Evolutionary conservation across 2,888 invertebrate genomes (phyloP).

Genomic region (Leucophora obtusa): DNA sequence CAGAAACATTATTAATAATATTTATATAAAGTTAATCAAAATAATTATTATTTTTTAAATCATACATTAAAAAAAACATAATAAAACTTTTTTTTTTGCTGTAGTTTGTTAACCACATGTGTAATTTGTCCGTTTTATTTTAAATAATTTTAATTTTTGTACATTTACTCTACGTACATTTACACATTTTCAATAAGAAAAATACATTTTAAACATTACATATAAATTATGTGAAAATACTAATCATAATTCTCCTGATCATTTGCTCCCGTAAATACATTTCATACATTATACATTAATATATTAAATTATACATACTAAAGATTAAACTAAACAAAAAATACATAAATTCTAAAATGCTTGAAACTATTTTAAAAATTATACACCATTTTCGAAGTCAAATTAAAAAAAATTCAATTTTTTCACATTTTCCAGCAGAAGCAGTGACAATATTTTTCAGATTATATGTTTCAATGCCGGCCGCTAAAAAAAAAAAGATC

Average conservation of each 20-base stretch:
- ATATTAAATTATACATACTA: slow-evolving; percentile 23
- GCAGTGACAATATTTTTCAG: too few species aligned
- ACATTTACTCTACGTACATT: slow-evolving; percentile 33
- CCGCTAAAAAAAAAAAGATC: too few species aligned
- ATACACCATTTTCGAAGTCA: background rate
- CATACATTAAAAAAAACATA: slow-evolving; percentile 37
- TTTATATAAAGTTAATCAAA: slow-evolving; percentile 36
- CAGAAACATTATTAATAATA: slow-evolving; percentile 38
- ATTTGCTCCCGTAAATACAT: background rate
- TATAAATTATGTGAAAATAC: slow-evolving; percentile 34
- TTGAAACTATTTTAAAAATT: background rate
- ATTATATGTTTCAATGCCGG: too few species aligned
- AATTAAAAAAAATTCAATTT: background rate
- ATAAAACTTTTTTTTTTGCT: slow-evolving; percentile 43
- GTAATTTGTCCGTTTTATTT: slow-evolving; percentile 48
- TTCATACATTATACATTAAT: slow-evolving; percentile 38
- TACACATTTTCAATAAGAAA: background rate
- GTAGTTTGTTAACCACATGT: slow-evolving; percentile 46
- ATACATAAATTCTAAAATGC: slow-evolving; percentile 8
- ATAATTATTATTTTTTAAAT: slow-evolving; percentile 46
- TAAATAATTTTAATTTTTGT: slow-evolving; percentile 36
- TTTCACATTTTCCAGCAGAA: background rate
- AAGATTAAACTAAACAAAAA: too few species aligned
- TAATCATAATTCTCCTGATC: background rate
- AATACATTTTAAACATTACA: slow-evolving; percentile 41